Evolutionary conservation across 2,888 invertebrate genomes (phyloP).

Genomic region (Volucella zonaria): DNA sequence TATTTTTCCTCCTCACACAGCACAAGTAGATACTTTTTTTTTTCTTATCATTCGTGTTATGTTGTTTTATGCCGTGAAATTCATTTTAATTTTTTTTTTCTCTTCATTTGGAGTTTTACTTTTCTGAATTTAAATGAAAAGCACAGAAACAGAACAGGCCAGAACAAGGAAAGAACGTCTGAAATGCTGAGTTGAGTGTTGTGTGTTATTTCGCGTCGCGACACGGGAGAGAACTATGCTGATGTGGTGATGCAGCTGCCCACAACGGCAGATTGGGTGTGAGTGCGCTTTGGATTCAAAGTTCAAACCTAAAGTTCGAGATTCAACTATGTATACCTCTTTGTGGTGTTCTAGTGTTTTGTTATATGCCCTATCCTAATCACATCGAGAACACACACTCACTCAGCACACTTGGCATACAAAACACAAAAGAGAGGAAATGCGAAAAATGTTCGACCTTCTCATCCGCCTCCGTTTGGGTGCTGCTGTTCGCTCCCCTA

Average conservation of each 20-base stretch:
- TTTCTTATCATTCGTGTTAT: conserved; percentile 39
- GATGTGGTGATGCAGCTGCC: conserved; percentile 55
- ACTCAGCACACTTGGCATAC: conserved; percentile 67
- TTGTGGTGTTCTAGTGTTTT: conserved; percentile 34
- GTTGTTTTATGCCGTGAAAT: conserved; percentile 69
- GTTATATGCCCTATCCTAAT: conserved; percentile 70
- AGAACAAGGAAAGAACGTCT: conserved; percentile 42
- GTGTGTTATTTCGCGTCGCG: conserved; percentile 63
- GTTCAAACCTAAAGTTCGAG: conserved; percentile 73
- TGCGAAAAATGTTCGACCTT: conserved; percentile 74
- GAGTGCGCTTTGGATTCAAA: conserved; percentile 73
- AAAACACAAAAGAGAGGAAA: conserved; percentile 74
- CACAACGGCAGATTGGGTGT: conserved; percentile 65
- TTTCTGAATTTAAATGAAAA: conserved; percentile 45
- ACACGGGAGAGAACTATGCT: conserved; percentile 70
- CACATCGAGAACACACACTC: conserved; percentile 66
- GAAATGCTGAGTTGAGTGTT: conserved; percentile 49
- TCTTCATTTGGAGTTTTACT: conserved; percentile 53
- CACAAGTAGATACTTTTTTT: conserved; percentile 43
- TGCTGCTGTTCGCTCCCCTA: conserved; percentile 45
- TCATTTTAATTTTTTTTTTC: conserved; percentile 62
- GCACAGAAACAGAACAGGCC: conserved; percentile 5
- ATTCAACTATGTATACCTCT: conserved; percentile 65
- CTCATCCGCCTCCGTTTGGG: conserved; percentile 72
- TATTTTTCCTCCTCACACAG: conserved; percentile 41